Conservation (phyloP, 2,797 vertebrate genomes). For the Cirrhinus molitorella region DNA sequence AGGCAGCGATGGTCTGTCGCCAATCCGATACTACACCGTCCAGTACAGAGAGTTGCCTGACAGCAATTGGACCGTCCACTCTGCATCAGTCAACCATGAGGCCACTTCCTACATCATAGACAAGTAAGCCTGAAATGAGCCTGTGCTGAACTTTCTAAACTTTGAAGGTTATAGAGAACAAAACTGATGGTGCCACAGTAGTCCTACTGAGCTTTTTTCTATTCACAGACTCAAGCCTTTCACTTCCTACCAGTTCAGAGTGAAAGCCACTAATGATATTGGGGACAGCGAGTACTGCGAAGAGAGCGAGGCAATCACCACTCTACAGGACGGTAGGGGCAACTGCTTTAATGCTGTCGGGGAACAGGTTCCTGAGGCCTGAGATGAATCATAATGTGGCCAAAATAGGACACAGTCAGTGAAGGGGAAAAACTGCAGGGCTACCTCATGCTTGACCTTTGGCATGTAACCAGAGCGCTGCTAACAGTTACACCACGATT, state of each 20-base stretch:
- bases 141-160: not conserved
- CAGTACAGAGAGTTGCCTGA: slow-evolving; percentile 84
- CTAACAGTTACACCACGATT: not conserved
- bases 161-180: slow-evolving; percentile 1
- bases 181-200: not conserved
- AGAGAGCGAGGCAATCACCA: slow-evolving; percentile 87
- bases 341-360: slow-evolving; percentile 19
- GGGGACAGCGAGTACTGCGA: slow-evolving; percentile 89
- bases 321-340: slow-evolving; percentile 84
- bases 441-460: slow-evolving; percentile 26
- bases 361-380: slow-evolving; percentile 20
- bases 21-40: slow-evolving; percentile 86
- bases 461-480: slow-evolving; percentile 5
- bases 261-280: slow-evolving; percentile 89
- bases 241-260: slow-evolving; percentile 86
- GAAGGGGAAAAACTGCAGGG: slow-evolving; percentile 17
- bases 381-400: slow-evolving; percentile 29
- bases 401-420: slow-evolving; percentile 18
- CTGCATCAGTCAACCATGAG: slow-evolving; percentile 80
- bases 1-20: slow-evolving; percentile 86
- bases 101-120: slow-evolving; percentile 80
- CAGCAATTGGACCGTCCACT: slow-evolving; percentile 79
- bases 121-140: slow-evolving; percentile 71
- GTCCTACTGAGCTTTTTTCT: slow-evolving; percentile 7
- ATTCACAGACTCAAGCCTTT: slow-evolving; percentile 82